A percentile compares a stretch with the other conserved stretches of the same genome.
Conservation (phyloP, 2,113 vertebrate species). For the Scatophagus argus region DNA sequence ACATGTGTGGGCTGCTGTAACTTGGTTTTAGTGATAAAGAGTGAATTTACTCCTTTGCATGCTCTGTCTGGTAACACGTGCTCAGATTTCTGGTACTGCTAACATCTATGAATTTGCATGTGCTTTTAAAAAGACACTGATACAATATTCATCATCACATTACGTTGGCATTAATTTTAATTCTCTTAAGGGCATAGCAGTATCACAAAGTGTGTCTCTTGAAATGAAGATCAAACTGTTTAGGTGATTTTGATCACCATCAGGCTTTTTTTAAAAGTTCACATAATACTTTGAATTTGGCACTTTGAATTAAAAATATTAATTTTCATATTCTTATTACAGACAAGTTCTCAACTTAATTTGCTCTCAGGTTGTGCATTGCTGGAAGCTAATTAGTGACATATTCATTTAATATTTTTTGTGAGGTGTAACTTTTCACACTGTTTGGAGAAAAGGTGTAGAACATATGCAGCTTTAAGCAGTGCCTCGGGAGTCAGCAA, state of each 20-base stretch:
- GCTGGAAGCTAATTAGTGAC: constrained; percentile 42
- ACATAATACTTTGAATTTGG: not conserved
- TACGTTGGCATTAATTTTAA: constrained; percentile 44
- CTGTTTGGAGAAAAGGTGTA: constrained; percentile 33
- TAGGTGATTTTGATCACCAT: constrained; percentile 8
- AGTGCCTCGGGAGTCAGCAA: constrained; percentile 21
- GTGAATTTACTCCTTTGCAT: constrained; percentile 46
- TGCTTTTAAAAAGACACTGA: constrained; percentile 32
- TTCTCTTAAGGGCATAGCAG: constrained; percentile 10
- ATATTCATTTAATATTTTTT: constrained; percentile 37
- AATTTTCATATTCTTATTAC: constrained; percentile 36
- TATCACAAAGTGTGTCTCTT: not conserved
- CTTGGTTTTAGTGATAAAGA: constrained; percentile 41
- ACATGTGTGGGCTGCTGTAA: constrained; percentile 64
- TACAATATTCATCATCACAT: constrained; percentile 41
- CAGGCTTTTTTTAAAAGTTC: not conserved
- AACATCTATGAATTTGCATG: constrained; percentile 50
- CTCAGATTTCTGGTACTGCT: constrained; percentile 47
- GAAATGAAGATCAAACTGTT: constrained; percentile 1
- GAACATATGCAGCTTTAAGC: constrained; percentile 47
- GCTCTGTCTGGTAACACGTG: constrained; percentile 38
- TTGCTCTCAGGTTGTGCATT: constrained; percentile 27
- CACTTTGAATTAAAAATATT: not conserved
- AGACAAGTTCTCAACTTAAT: constrained; percentile 17
- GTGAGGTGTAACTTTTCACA: constrained; percentile 59